These are phyloP conservation scores for Porphyrio hochstetteri DNA, from an alignment of 2,113 vertebrate genomes.

Conservation along the genomic window DNA sequence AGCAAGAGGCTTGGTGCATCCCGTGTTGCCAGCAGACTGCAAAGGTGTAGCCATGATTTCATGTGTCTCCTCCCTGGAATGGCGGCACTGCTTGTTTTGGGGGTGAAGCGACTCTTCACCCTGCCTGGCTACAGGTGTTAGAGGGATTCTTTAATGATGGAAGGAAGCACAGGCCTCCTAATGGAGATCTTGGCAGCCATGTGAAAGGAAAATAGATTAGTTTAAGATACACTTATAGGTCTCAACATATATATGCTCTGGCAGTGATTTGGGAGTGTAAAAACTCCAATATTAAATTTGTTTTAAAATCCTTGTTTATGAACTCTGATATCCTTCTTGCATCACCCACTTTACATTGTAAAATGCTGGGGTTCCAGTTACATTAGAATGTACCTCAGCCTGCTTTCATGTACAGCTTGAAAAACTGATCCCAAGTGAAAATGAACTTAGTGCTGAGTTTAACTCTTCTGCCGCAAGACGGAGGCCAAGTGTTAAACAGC, in stretches of 20 bases:
- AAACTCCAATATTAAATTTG: constrained; percentile 52
- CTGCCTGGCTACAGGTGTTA: constrained; percentile 19
- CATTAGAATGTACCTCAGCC: background rate
- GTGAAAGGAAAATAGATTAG: constrained; percentile 57
- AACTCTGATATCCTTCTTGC: background rate
- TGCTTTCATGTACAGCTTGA: background rate
- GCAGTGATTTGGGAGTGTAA: constrained; percentile 52
- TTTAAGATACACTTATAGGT: constrained; percentile 59
- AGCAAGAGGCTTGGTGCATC: background rate
- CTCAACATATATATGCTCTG: constrained; percentile 47
- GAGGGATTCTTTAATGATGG: constrained; percentile 57
- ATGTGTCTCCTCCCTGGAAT: constrained; percentile 7
- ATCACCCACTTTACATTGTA: background rate
- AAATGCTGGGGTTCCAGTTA: background rate
- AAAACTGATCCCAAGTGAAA: background rate
- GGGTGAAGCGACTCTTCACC: constrained; percentile 36
- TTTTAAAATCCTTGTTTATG: constrained; percentile 29
- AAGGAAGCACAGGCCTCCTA: constrained; percentile 61
- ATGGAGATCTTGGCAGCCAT: constrained; percentile 65
- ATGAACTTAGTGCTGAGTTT: background rate
- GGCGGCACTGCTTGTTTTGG: constrained; percentile 19
- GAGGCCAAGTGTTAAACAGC: background rate
- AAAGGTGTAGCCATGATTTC: background rate
- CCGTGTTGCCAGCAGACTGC: background rate
- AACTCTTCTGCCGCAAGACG: background rate